Percentiles rank a stretch among this genome's conserved stretches.
phyloP scores from a whole-genome alignment of 2,113 vertebrate species.

The Regulus satrapa region DNA sequence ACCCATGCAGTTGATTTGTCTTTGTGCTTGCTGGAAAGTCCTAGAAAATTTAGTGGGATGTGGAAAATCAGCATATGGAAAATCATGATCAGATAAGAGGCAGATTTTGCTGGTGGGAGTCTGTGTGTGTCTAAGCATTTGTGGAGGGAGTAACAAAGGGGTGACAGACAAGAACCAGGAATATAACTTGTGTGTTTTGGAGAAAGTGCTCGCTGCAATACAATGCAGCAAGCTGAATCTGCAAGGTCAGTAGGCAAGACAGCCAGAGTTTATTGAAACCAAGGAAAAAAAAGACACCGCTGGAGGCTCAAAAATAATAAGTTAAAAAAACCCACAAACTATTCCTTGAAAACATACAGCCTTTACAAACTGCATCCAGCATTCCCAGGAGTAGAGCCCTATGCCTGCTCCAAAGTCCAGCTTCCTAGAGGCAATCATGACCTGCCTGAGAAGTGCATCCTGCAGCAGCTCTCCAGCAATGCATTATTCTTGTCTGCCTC shows the following conservation, averaged over 20 bases:
- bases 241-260: neutral
- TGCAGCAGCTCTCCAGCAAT: neutral
- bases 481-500: neutral
- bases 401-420: neutral
- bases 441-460: neutral
- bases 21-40: neutral
- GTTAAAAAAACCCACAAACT: neutral
- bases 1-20: neutral
- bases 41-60: neutral
- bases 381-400: neutral
- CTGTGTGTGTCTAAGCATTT: neutral
- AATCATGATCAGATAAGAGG: neutral
- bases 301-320: neutral
- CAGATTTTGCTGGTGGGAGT: neutral
- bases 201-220: neutral
- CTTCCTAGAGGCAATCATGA: neutral
- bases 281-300: neutral
- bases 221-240: neutral
- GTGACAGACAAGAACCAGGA: neutral
- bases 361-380: neutral
- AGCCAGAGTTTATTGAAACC: neutral
- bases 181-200: neutral
- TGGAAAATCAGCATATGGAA: neutral
- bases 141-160: neutral
- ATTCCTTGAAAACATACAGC: neutral